phyloP scores from a whole-genome alignment of 2,797 vertebrate genomes.

The Bradypus variegatus region DNA sequence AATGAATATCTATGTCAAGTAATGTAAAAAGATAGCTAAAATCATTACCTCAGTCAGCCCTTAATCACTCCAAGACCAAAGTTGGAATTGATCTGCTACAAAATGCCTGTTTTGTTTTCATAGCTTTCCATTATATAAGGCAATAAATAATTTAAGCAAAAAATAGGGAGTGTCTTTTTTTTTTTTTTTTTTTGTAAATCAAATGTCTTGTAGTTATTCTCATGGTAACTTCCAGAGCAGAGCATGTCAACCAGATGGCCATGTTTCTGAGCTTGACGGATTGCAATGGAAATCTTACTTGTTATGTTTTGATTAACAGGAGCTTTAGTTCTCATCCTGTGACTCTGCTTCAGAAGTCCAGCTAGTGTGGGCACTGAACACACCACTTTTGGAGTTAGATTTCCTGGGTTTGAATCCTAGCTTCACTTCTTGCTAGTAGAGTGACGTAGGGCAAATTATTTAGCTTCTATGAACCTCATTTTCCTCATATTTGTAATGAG shows the following conservation, averaged over 20 bases:
- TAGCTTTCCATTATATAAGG: neutral
- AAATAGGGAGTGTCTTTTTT: neutral
- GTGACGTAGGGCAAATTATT: neutral
- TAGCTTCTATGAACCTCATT: neutral
- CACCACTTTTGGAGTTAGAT: neutral
- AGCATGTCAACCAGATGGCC: neutral
- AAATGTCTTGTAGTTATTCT: neutral
- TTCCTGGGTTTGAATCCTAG: neutral
- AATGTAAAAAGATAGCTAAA: neutral
- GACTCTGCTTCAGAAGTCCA: neutral
- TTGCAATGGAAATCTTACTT: neutral
- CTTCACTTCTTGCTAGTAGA: neutral
- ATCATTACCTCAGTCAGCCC: conserved; percentile 7
- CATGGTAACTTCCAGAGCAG: neutral
- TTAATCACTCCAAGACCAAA: neutral
- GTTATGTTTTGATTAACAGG: neutral
- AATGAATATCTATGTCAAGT: neutral
- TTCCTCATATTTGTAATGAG: neutral
- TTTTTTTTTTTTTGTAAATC: neutral
- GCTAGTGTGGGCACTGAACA: neutral
- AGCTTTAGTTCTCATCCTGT: neutral
- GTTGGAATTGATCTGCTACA: neutral
- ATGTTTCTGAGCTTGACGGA: neutral
- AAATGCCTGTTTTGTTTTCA: neutral
- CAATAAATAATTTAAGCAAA: neutral